Conservation (phyloP, 1,140 invertebrate genomes). For the Ephestia elutella region DNA sequence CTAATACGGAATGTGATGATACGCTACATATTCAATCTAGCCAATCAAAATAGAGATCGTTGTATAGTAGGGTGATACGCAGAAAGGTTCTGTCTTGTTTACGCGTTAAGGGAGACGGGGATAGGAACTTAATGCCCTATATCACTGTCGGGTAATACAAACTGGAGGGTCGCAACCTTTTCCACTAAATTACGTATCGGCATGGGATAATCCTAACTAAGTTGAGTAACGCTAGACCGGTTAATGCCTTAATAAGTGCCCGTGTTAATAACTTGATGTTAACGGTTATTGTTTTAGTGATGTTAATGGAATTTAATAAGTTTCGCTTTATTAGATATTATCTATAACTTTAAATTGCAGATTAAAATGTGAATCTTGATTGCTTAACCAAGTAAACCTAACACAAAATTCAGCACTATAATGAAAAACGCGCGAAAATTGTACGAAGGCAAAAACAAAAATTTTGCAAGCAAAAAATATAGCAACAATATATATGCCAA, state of each 20-base stretch:
- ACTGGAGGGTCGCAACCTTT: slow-evolving; percentile 68
- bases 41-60: not conserved
- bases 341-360: too few relatives aligned
- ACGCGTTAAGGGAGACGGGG: slow-evolving; percentile 67
- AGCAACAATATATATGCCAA: too few relatives aligned
- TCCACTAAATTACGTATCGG: slow-evolving; percentile 72
- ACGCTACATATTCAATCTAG: not conserved
- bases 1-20: too few relatives aligned
- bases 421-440: too few relatives aligned
- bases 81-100: slow-evolving; percentile 71
- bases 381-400: too few relatives aligned
- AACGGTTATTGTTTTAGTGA: slow-evolving; percentile 7
- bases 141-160: slow-evolving; percentile 69
- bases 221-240: slow-evolving; percentile 55
- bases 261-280: slow-evolving; percentile 29
- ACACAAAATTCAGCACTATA: too few relatives aligned
- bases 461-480: too few relatives aligned
- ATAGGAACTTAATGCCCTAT: slow-evolving; percentile 71
- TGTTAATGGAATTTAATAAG: not conserved
- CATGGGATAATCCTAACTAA: slow-evolving; percentile 66
- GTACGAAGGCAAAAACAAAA: too few relatives aligned
- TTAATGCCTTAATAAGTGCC: slow-evolving; percentile 50
- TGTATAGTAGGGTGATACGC: slow-evolving; percentile 53
- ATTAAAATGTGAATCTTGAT: too few relatives aligned
- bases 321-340: not conserved